Conservation (phyloP, 2,113 vertebrate genomes). For the Rhadina sibilatrix region DNA sequence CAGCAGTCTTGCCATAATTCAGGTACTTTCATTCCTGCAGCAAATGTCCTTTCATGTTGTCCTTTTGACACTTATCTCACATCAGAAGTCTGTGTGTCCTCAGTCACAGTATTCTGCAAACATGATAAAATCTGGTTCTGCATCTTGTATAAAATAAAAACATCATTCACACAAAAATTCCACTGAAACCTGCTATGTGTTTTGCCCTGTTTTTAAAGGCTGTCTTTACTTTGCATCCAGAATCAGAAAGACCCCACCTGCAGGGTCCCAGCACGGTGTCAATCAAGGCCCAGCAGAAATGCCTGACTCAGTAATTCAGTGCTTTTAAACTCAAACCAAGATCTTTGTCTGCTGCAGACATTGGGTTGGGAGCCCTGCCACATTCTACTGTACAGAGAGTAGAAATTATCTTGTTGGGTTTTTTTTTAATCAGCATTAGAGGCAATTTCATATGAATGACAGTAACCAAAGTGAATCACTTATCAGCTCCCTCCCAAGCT, state of each 20-base stretch:
- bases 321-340: not conserved
- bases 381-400: not conserved
- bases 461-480: not conserved
- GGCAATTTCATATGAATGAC: not conserved
- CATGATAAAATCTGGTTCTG: not conserved
- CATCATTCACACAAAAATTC: not conserved
- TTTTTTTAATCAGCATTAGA: not conserved
- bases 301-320: not conserved
- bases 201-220: not conserved
- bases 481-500: not conserved
- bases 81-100: not conserved
- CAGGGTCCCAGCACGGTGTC: not conserved
- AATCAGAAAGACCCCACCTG: not conserved
- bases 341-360: not conserved
- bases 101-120: not conserved
- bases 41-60: not conserved
- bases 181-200: not conserved
- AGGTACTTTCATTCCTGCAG: not conserved
- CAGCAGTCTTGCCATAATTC: not conserved
- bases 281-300: not conserved
- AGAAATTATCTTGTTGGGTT: not conserved
- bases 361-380: not conserved
- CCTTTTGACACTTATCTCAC: not conserved
- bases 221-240: not conserved
- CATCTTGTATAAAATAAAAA: not conserved